Evolutionary conservation across 2,113 vertebrate genomes (phyloP), one percentile per base, ranked within the genome.

Genomic region (Eptesicus fuscus): DNA sequence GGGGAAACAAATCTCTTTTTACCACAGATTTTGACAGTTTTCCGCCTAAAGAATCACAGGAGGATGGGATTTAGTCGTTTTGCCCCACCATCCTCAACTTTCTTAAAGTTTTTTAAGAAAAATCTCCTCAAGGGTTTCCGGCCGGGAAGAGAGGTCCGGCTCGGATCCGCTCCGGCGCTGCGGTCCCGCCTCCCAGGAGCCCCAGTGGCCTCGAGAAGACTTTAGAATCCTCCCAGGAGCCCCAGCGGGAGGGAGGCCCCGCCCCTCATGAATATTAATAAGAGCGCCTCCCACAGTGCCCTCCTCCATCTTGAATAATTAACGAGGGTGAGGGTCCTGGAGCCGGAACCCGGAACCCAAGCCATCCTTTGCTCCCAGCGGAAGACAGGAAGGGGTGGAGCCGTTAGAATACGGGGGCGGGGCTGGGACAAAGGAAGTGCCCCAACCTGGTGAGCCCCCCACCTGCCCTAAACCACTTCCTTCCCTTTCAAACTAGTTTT

Each of bases 11-110:
- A 56, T 53, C 69, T 82, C 73, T 83, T 90, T 97, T 97, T 95
- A 97, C 97, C 97, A 97, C 97, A 97, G 90, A 77, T 69, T 95
- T 96, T 67, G 87, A 96, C 30, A 90, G 92, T 90, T 93, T 93
- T 65, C 95, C 94, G 56, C 30, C 73, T 90, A 96, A 86, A 49
- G 37, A 77, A 32, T 90, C 90, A 85, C 95, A 78, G 84, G 92
- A 88, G n/a, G 90, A 94, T 90, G 92, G 74, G 71, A 65, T 7
- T 87, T 93, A 94, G 71, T 83, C 73, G 92, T 51, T 91, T 69
- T 69, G 51, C 37, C 92, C 71, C 87, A 94, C 61, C 65, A 90
- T 67, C 65, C 89, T 95, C 90, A 84, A 89, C 69, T 82, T 84
- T 94, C 94, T 71, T 37, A 87, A 77, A 7, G 20, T 90, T 94